phyloP scores from a whole-genome alignment of 2,113 vertebrate genomes.

The Paratilapia polleni region DNA sequence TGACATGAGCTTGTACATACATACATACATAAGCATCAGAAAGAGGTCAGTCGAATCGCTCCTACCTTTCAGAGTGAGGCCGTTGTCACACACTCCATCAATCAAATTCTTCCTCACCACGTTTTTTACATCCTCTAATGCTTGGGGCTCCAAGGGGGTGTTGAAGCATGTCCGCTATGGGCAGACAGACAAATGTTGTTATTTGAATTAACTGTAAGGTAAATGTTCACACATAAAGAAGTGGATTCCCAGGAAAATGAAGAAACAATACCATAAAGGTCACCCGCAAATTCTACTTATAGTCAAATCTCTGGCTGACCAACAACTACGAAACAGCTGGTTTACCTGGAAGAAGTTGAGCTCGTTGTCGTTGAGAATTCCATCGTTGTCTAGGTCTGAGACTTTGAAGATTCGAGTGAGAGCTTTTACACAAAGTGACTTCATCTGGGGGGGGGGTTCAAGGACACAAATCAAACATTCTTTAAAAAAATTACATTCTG shows the following conservation, averaged over 20 bases:
- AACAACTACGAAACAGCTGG: neutral
- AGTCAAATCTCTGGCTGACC: neutral
- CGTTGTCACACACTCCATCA: conserved; percentile 91
- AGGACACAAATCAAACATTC: neutral
- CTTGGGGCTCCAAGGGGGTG: conserved; percentile 91
- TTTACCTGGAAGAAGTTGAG: conserved; percentile 98
- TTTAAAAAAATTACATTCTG: neutral
- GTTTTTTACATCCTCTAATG: conserved; percentile 96
- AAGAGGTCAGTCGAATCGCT: neutral
- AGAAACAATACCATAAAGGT: neutral
- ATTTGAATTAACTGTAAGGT: neutral
- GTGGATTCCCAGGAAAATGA: neutral
- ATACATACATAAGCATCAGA: neutral
- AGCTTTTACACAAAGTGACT: conserved; percentile 90
- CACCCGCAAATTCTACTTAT: neutral
- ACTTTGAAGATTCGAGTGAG: conserved; percentile 97
- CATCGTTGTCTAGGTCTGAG: conserved; percentile 96
- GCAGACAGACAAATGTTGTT: neutral
- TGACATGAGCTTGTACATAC: neutral
- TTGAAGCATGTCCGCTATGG: conserved; percentile 95
- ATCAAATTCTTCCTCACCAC: conserved; percentile 93
- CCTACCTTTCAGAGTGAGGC: conserved; percentile 92
- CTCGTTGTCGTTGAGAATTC: conserved; percentile 92
- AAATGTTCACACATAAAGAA: neutral
- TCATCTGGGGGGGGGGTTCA: conserved; percentile 83